Conservation (phyloP, 2,797 vertebrate genomes). For the Liasis olivaceus region DNA sequence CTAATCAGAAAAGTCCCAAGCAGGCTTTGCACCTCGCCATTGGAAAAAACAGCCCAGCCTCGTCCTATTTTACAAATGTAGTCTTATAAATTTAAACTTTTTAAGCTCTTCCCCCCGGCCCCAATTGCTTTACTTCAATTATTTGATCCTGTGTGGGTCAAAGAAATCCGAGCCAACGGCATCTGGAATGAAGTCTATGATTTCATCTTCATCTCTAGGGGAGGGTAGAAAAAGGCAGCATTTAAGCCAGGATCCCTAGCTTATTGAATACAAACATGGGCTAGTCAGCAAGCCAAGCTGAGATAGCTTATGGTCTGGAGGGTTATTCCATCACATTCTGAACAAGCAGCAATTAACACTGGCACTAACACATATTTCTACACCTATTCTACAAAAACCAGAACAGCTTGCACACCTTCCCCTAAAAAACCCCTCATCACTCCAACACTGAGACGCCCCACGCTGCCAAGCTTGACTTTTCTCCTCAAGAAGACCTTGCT, state of each 20-base stretch:
- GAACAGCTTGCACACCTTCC: neutral
- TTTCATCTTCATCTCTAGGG: neutral
- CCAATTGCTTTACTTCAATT: neutral
- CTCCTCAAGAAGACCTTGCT: neutral
- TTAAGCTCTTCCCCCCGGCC: neutral
- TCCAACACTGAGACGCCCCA: neutral
- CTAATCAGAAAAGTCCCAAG: no score
- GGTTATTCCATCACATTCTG: no score
- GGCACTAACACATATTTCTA: neutral
- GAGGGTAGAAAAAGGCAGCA: no score
- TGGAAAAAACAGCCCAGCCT: no score
- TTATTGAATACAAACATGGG: no score
- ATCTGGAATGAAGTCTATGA: neutral
- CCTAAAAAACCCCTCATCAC: fast-evolving
- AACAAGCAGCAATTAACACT: neutral
- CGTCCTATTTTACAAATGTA: no score
- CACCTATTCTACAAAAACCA: neutral
- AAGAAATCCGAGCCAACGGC: neutral
- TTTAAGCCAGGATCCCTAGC: no score
- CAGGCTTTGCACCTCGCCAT: no score
- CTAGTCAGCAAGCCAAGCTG: no score
- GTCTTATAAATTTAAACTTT: neutral
- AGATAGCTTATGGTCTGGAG: no score
- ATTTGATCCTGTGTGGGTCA: neutral
- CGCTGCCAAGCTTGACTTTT: no score